phyloP scores from a whole-genome alignment of 2,797 vertebrate genomes.

The Malurus splendens region DNA sequence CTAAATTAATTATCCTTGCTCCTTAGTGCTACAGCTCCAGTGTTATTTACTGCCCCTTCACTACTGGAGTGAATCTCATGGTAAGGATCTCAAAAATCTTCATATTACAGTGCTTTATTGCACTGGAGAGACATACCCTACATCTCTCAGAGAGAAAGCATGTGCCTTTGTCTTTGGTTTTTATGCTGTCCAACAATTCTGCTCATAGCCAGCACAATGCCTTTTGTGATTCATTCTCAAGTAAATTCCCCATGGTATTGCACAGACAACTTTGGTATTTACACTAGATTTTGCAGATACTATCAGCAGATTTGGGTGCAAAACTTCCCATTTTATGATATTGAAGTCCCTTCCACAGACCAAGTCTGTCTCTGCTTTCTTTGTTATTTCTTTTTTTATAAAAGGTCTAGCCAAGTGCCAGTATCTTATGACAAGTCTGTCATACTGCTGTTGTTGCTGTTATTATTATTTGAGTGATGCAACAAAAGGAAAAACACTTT shows the following conservation, averaged over 20 bases:
- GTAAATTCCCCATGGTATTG: neutral
- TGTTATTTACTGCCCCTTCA: neutral
- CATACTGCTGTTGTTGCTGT: neutral
- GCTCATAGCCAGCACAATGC: neutral
- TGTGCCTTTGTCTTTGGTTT: neutral
- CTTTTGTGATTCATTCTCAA: neutral
- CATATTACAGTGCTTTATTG: neutral
- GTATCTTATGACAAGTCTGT: neutral
- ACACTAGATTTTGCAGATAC: neutral
- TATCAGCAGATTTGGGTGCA: neutral
- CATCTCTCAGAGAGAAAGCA: neutral
- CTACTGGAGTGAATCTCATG: neutral
- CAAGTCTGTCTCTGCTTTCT: neutral
- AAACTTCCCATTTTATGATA: neutral
- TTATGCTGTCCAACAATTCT: neutral
- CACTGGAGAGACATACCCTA: neutral
- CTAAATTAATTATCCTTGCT: neutral
- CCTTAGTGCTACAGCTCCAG: neutral
- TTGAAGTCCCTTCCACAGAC: neutral
- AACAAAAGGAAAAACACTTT: neutral
- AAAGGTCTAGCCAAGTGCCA: neutral
- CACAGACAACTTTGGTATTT: neutral
- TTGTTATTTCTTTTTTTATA: neutral
- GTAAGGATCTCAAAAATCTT: neutral
- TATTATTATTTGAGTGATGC: neutral